A percentile compares a stretch with the other conserved stretches of the same genome.
Evolutionary conservation across 1,140 invertebrate genomes (phyloP).

Genomic region (Drosophila elegans): DNA sequence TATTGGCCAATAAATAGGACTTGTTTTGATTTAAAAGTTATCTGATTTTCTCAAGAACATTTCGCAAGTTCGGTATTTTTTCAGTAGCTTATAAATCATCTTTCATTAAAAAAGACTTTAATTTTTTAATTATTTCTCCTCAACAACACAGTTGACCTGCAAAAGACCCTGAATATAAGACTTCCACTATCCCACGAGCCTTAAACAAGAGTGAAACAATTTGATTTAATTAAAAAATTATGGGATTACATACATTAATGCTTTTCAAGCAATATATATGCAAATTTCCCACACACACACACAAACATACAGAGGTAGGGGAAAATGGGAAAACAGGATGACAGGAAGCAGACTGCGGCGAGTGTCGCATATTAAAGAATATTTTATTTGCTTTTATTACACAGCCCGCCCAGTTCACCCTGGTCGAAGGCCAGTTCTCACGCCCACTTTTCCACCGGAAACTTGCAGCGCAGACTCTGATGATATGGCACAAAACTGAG

Average conservation of each 20-base stretch:
- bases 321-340: constrained; percentile 31
- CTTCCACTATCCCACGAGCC: constrained; percentile 33
- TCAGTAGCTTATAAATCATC: not conserved
- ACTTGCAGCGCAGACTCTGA: constrained; percentile 75
- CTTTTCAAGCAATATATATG: constrained; percentile 84
- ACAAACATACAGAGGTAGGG: constrained; percentile 10
- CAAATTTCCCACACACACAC: constrained; percentile 62
- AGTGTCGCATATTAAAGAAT: constrained; percentile 83
- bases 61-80: no score
- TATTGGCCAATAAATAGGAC: no score
- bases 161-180: not conserved
- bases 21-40: no score
- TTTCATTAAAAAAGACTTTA: not conserved
- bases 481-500: constrained; percentile 53
- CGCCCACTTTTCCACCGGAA: constrained; percentile 51
- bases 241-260: constrained; percentile 82
- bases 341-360: constrained; percentile 59
- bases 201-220: constrained; percentile 59
- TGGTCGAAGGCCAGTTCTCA: constrained; percentile 31
- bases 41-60: no score
- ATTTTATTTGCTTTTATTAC: constrained; percentile 84
- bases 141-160: not conserved
- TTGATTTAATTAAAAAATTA: constrained; percentile 85
- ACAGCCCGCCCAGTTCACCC: constrained; percentile 70
- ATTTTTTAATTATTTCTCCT: constrained; percentile 2